Conservation (phyloP, 2,888 invertebrate genomes). For the Acrocyrtus sp. region DNA sequence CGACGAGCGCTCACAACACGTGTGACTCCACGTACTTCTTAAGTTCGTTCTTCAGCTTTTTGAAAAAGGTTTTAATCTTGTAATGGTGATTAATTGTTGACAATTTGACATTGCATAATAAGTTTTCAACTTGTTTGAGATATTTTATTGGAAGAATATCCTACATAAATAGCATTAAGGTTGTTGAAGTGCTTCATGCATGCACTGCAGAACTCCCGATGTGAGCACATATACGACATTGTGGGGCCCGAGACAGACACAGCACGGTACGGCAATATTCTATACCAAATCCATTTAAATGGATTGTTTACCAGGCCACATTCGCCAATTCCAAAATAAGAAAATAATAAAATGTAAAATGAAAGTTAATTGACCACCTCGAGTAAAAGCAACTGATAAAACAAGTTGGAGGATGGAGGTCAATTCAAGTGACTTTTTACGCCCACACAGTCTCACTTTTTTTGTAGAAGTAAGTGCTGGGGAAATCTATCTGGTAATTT, state of each 20-base stretch:
- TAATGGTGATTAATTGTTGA: constrained; percentile 22
- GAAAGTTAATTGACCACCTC: constrained; percentile 18
- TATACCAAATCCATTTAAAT: too few relatives aligned
- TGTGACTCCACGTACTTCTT: too few relatives aligned
- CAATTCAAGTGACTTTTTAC: constrained; percentile 33
- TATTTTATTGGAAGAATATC: constrained; percentile 10
- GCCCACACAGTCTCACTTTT: constrained; percentile 19
- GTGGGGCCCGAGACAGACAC: too few relatives aligned
- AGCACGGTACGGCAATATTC: too few relatives aligned
- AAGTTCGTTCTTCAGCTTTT: not conserved
- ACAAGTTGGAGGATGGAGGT: constrained; percentile 23
- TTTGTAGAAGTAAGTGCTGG: too few relatives aligned
- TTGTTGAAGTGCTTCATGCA: too few relatives aligned
- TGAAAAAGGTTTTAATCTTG: not conserved
- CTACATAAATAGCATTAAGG: constrained; percentile 9
- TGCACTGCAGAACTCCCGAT: too few relatives aligned
- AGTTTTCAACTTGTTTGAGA: constrained; percentile 5
- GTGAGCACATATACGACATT: too few relatives aligned
- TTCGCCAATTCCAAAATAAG: too few relatives aligned
- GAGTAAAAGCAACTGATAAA: too few relatives aligned
- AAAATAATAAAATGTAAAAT: constrained; percentile 20
- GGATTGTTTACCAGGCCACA: too few relatives aligned
- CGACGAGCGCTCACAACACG: not conserved
- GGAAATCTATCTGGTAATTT: too few relatives aligned
- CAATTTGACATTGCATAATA: constrained; percentile 8